Conservation (phyloP, 2,113 vertebrate species). For the Tretioscincus oriximinensis region DNA sequence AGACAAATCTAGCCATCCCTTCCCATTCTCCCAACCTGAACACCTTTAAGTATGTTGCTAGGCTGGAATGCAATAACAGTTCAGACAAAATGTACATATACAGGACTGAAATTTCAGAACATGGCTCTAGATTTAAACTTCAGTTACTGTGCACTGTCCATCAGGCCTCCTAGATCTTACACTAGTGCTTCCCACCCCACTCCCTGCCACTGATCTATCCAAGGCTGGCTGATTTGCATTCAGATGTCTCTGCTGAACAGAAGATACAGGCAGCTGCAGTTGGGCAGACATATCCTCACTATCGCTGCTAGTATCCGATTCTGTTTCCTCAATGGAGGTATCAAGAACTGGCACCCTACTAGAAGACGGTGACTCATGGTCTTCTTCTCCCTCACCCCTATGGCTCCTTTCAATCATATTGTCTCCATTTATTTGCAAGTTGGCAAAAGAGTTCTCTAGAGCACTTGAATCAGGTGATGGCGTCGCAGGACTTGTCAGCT, state of each 20-base stretch:
- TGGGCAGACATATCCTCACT: constrained; percentile 73
- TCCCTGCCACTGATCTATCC: constrained; percentile 73
- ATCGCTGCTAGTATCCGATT: constrained; percentile 83
- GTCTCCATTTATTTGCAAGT: constrained; percentile 85
- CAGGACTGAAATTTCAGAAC: constrained; percentile 38
- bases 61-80: constrained; percentile 69
- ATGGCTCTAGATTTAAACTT: constrained; percentile 82
- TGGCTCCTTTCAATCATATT: constrained; percentile 79
- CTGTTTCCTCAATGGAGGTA: constrained; percentile 80
- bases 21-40: constrained; percentile 51
- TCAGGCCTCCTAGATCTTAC: constrained; percentile 89
- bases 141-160: constrained; percentile 92
- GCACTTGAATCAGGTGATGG: constrained; percentile 70
- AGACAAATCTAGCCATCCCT: constrained; percentile 56
- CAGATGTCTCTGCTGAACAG: constrained; percentile 79
- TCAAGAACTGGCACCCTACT: constrained; percentile 79
- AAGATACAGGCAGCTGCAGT: constrained; percentile 50
- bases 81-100: constrained; percentile 71
- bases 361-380: constrained; percentile 76
- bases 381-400: constrained; percentile 84
- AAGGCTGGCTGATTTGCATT: constrained; percentile 71
- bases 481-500: constrained; percentile 71
- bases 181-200: constrained; percentile 62
- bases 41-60: constrained; percentile 66
- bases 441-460: constrained; percentile 86